These are phyloP conservation scores for Heterotis niloticus DNA, from an alignment of 2,113 vertebrate species.

Conservation along the genomic window DNA sequence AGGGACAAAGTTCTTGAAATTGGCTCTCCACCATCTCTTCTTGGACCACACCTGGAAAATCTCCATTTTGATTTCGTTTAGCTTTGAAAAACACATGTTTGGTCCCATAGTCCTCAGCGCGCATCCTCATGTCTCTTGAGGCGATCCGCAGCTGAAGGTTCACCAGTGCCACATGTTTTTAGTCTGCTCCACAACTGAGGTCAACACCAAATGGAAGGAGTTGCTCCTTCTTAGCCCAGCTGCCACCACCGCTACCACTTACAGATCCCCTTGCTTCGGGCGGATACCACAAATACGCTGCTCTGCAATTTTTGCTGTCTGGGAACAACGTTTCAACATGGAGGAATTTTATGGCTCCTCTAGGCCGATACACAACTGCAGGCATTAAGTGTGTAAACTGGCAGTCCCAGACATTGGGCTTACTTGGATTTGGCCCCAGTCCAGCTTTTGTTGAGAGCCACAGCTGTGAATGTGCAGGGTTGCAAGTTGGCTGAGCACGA, in stretches of 20 bases:
- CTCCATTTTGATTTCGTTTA: no score
- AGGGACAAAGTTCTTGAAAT: no score
- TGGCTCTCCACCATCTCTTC: no score
- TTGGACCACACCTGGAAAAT: no score
- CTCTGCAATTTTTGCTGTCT: slow-evolving; percentile 1
- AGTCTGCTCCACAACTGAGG: not conserved
- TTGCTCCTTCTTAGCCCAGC: not conserved
- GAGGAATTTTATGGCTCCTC: slow-evolving; percentile 19
- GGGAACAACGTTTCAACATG: slow-evolving; percentile 1
- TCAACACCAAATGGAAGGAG: not conserved
- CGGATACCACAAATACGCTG: not conserved
- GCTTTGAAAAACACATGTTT: no score
- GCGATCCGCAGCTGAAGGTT: not conserved
- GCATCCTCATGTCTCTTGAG: no score
- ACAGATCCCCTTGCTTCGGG: not conserved
- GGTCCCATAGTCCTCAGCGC: no score
- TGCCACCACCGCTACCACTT: not conserved
- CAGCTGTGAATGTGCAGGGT: slow-evolving; percentile 14
- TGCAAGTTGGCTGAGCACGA: not conserved
- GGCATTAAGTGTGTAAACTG: slow-evolving; percentile 15
- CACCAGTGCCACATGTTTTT: not conserved
- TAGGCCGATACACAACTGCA: slow-evolving; percentile 6
- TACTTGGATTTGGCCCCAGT: not conserved
- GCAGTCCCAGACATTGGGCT: not conserved
- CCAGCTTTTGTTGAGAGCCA: not conserved